These are phyloP conservation scores for Sardina pilchardus DNA, from an alignment of 2,113 vertebrate genomes.

Conservation along the genomic window DNA sequence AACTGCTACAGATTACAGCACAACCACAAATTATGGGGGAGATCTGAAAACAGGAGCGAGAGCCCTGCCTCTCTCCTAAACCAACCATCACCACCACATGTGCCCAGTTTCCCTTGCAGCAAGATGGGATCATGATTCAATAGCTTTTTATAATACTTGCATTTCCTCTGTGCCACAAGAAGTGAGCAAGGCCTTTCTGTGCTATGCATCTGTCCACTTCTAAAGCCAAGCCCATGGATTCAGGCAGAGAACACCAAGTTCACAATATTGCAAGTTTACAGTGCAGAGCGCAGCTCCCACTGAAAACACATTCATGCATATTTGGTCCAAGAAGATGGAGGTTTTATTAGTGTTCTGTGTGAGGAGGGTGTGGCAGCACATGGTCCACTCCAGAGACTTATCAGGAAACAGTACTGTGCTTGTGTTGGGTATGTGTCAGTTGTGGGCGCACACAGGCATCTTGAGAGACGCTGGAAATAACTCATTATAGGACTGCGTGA, in stretches of 20 bases:
- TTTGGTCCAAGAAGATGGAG: neutral
- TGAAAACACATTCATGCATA: neutral
- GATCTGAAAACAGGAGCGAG: constrained; percentile 59
- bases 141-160: neutral
- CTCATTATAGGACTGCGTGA: neutral
- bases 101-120: neutral
- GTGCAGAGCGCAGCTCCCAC: neutral
- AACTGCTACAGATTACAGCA: constrained; percentile 44
- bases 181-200: neutral
- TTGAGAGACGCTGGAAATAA: neutral
- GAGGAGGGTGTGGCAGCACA: too few relatives aligned
- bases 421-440: neutral
- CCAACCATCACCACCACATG: constrained; percentile 48
- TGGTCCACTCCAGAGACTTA: neutral
- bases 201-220: neutral
- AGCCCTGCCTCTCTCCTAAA: constrained; percentile 22
- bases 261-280: neutral
- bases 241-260: neutral
- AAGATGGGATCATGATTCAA: constrained; percentile 47
- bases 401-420: neutral
- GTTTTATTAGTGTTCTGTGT: neutral
- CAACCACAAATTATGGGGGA: constrained; percentile 65
- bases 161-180: neutral
- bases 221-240: neutral
- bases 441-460: neutral